These are phyloP conservation scores for Sinocyclocheilus maitianheensis DNA, from an alignment of 2,113 vertebrate species.

Conservation along the genomic window DNA sequence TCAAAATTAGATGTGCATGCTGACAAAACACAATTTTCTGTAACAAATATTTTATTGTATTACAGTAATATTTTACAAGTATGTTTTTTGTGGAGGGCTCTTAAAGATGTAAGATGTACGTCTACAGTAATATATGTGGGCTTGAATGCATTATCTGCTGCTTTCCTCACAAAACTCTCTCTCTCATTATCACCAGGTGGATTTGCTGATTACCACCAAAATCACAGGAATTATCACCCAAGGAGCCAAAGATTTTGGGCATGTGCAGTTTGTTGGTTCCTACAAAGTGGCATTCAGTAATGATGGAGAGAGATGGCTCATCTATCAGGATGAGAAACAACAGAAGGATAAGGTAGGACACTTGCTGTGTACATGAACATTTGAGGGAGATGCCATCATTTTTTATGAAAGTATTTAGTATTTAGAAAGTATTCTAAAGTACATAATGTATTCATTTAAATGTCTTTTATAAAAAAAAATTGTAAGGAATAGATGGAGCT, in stretches of 20 bases:
- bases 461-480: neutral
- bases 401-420: neutral
- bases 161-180: neutral
- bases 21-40: neutral
- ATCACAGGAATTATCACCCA: constrained; percentile 89
- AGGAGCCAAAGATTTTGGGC: constrained; percentile 88
- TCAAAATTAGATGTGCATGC: neutral
- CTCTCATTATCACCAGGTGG: constrained; percentile 71
- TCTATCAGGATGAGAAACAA: constrained; percentile 86
- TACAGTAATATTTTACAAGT: neutral
- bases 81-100: neutral
- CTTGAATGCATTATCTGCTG: neutral
- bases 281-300: constrained; percentile 87
- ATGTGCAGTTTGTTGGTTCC: constrained; percentile 85
- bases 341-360: constrained; percentile 86
- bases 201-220: constrained; percentile 84
- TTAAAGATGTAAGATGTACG: neutral
- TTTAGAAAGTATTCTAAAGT: neutral
- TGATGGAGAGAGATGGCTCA: constrained; percentile 80
- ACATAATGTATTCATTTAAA: neutral
- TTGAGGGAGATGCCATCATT: neutral
- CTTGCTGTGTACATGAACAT: neutral
- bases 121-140: neutral
- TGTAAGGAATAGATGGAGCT: neutral
- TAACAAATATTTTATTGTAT: neutral